Evolutionary conservation across 2,797 vertebrate species (phyloP), one percentile per base, ranked within the genome.

Genomic region (Spizella passerina): DNA sequence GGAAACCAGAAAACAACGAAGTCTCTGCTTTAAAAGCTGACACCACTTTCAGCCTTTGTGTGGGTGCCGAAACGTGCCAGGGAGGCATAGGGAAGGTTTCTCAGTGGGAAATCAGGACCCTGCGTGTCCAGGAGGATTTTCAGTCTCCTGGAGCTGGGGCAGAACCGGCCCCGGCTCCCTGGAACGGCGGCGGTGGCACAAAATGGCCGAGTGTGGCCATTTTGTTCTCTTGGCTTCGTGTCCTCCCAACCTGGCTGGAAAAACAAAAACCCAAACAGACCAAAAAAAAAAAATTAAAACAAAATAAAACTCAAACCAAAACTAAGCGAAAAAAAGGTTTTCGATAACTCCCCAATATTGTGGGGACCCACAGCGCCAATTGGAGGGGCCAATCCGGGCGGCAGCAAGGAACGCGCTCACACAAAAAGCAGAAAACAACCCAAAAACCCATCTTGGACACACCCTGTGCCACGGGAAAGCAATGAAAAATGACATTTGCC

Each of bases 161-260:
- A 95, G 89, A 44, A 61, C 10, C 27, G 4, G 86, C 82, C 53
- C 64, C 0, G 19, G 11, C 17, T 27, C 80, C 18, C 6, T 4
- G 88, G 72, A 71, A 44, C 4, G 16, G 43, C 46, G 24, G 81
- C 15, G 7, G 8, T 56, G 85, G 75, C 93, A 97, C 95, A 94
- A 97, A 97, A 97, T 97, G 97, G 97, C 96, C 82, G 96, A 88
- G 80, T 0, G 72, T 14, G 29, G 96, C 96, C 97, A 97, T 97
- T 97, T 97, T 97, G 93, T 97, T 41, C 60, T 36, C 80, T 73
- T 47, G 77, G 77, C 93, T 64, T 59, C 47, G 0, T 0, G 5
- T 38, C 49, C 82, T 77, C 23, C 71, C 32, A 2, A 2, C 3
- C 6, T 59, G 9, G 24, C 47, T 22, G 50, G 60, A 12, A 36